Base-by-base conservation (phyloP, 1,140 invertebrate species). In the Euura lappo region DNA sequence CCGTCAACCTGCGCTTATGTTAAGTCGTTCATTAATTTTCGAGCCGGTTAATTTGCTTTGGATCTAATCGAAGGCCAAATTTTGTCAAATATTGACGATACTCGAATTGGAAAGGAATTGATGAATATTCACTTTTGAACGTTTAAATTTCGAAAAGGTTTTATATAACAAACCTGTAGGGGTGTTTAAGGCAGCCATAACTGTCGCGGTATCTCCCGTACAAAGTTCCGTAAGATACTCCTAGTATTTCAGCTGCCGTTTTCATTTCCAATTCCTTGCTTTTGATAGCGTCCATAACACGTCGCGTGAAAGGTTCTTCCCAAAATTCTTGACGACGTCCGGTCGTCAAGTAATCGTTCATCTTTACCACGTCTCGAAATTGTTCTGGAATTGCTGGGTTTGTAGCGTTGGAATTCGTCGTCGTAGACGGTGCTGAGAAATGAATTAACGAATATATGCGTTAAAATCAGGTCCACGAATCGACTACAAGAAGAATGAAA, bases 201-300 rank as follows among this genome's bases (percentile, higher is more conserved):
- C 94, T 94, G 86, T 97, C 95, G 6, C 95, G 87, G 85, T 97
- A 97, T 79, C 95, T 88, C 42, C 95, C 95, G 81, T 97, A 96
- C 2, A 97, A 89, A 3, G 95, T 96, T 8, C 95, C 95, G 86
- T 97, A 97, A 8, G 94, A 96, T 2, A 97, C 95, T 13, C 95
- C 95, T 68, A 96, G 88, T 65, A 96, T 90, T 84, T 96, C 94
- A 5, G 95, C 94, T n/a, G 94, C 95, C 74, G 94, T 94, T 87
- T 97, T 97, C 95, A 97, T 97, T 87, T 97, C 95, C 78, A 97
- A 84, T 88, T 96, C 94, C 87, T 96, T 96, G 77, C 94, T 94
- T 78, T 95, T 93, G 43, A 96, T 96, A 11, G 94, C 93, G 83
- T 96, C 95, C 93, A 97, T 95, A 60, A 97, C 92, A 69, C 93